Conservation (phyloP, 2,797 vertebrate species). For the Pelochelys cantorii region DNA sequence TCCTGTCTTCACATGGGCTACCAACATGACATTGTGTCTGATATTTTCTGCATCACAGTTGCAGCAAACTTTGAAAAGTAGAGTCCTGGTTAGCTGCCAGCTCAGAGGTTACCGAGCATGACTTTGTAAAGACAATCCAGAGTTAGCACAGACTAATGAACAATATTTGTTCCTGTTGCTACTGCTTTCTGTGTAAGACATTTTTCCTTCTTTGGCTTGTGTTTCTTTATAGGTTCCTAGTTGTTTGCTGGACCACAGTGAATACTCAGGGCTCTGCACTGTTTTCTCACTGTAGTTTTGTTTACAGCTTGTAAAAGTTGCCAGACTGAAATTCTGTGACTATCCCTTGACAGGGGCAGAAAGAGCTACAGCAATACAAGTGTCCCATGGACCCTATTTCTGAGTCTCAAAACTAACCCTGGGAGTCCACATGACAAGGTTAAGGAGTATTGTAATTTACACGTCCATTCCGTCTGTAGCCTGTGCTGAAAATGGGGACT, state of each 20-base stretch:
- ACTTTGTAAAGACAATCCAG: neutral
- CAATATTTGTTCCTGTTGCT: neutral
- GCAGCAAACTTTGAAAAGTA: neutral
- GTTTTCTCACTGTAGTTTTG: neutral
- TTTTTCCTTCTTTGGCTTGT: neutral
- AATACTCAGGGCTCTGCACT: neutral
- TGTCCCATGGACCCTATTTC: no score
- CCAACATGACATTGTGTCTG: rapidly evolving
- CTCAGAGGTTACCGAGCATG: neutral
- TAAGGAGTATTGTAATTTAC: neutral
- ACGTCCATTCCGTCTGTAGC: neutral
- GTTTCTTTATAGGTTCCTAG: neutral
- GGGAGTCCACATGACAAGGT: neutral
- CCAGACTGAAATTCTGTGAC: neutral
- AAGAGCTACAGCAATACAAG: neutral
- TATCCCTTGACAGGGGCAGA: neutral
- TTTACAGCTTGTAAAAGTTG: neutral
- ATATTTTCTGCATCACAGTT: rapidly evolving
- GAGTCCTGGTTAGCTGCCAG: rapidly evolving
- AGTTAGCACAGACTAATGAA: neutral
- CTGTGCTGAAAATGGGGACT: neutral
- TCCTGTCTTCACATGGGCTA: neutral
- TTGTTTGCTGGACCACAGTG: neutral
- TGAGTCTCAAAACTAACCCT: neutral
- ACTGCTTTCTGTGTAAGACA: neutral